Conservation (phyloP, 2,888 invertebrate species). For the Philaethria dido region DNA sequence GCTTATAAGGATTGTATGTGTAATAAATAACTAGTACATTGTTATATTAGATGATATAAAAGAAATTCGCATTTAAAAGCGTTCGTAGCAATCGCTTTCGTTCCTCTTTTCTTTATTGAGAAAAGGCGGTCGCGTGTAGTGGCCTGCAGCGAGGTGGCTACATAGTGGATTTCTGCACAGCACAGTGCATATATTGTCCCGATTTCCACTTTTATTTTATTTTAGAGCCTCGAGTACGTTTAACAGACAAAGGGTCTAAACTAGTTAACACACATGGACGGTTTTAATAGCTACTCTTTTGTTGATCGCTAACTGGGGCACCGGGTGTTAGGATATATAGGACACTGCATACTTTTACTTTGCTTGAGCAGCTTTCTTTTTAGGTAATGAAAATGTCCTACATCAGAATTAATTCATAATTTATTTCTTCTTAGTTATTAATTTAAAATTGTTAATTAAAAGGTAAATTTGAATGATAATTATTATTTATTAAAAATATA, state of each 20-base stretch:
- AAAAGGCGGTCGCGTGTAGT: slow-evolving; percentile 43
- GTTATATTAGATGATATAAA: slow-evolving; percentile 10
- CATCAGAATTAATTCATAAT: not conserved
- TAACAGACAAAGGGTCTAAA: slow-evolving; percentile 68
- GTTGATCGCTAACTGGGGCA: slow-evolving; percentile 61
- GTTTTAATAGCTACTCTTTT: slow-evolving; percentile 66
- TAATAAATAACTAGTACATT: too few species aligned
- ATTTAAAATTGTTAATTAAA: too few species aligned
- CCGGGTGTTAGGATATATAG: slow-evolving; percentile 48
- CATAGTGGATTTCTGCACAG: slow-evolving; percentile 37
- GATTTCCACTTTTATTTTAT: slow-evolving; percentile 60
- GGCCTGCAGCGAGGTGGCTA: slow-evolving; percentile 38
- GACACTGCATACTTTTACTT: slow-evolving; percentile 50
- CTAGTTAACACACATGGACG: slow-evolving; percentile 75
- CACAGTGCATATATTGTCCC: slow-evolving; percentile 43
- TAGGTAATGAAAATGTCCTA: slow-evolving; percentile 37
- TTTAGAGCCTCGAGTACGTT: slow-evolving; percentile 58
- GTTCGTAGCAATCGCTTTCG: slow-evolving; percentile 35
- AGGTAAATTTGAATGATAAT: too few species aligned
- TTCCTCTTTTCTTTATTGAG: slow-evolving; percentile 41
- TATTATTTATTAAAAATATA: too few species aligned
- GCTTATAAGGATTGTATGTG: too few species aligned
- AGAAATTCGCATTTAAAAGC: slow-evolving; percentile 33
- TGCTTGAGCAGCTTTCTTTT: slow-evolving; percentile 47
- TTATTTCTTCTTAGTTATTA: not conserved